Evolutionary conservation across 2,888 invertebrate genomes (phyloP).

Genomic region (Sisyra terminalis): DNA sequence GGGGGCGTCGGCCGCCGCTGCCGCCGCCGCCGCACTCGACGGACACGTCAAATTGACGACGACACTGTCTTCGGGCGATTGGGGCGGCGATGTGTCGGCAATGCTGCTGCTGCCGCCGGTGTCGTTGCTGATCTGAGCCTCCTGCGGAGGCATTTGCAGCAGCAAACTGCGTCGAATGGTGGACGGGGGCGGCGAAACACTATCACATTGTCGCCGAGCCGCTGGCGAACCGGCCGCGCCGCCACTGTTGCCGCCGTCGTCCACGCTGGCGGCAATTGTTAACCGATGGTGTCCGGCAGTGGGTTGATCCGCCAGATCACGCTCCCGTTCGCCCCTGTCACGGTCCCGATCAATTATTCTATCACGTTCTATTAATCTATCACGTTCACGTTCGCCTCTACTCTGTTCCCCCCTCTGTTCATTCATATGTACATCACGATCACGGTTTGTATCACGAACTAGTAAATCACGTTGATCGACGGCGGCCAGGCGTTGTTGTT

Average conservation of each 20-base stretch:
- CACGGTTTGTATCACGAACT: slow-evolving; percentile 6
- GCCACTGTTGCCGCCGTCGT: slow-evolving; percentile 19
- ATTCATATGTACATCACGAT: slow-evolving; percentile 13
- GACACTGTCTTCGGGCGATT: slow-evolving; percentile 13
- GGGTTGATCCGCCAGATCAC: slow-evolving; percentile 16
- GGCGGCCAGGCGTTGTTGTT: slow-evolving; percentile 23
- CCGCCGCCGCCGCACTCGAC: slow-evolving; percentile 6
- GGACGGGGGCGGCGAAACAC: slow-evolving; percentile 12
- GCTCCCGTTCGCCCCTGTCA: slow-evolving; percentile 11
- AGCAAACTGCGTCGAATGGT: slow-evolving; percentile 7
- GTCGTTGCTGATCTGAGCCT: neutral
- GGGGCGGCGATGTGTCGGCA: slow-evolving; percentile 11
- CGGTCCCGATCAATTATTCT: slow-evolving; percentile 10
- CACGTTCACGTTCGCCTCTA: slow-evolving; percentile 13
- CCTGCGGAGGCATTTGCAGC: slow-evolving; percentile 11
- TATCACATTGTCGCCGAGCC: slow-evolving; percentile 4
- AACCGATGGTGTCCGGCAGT: slow-evolving; percentile 7
- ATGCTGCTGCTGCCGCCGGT: slow-evolving; percentile 3
- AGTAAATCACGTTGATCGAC: slow-evolving; percentile 12
- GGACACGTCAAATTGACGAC: slow-evolving; percentile 7
- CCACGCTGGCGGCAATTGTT: neutral
- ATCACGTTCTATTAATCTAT: slow-evolving; percentile 12
- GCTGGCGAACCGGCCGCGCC: neutral
- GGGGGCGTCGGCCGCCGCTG: slow-evolving; percentile 24
- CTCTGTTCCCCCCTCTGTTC: slow-evolving; percentile 16